Evolutionary conservation across 2,888 invertebrate species (phyloP), one percentile per base, ranked within the genome.

Genomic region (Trachelus iudaicus): DNA sequence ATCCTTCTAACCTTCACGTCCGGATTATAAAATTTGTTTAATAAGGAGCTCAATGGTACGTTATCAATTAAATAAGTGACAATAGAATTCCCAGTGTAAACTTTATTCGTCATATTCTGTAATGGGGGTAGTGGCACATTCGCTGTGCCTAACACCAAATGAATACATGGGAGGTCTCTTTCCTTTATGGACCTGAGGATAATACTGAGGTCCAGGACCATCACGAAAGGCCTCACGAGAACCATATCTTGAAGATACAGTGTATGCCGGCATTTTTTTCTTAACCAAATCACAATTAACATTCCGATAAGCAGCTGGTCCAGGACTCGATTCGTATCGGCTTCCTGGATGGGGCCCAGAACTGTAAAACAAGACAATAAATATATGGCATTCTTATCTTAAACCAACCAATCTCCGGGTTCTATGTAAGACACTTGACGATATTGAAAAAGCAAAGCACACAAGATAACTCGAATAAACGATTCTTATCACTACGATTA

Each of bases 81-180:
- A 15, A 15, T 15, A 6, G 6, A 40, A 40, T 40, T 40, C 6
- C 15, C 6, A 15, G 40, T 40, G 4, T 1, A 40, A 40, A 15
- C 6, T 40, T 40, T 88, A 84, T 34, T 88, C 88, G 86, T 95
- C 94, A 79, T 94, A 93, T 34, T 93, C 92, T 75, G 94, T 93
- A 83, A 95, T 92, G 89, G 94, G 93, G 9, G 94, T 93, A 69
- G 93, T 92, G 30, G 92, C 92, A 85, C 92, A 93, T 77, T 92
- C 92, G 15, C 92, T 93, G 88, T 94, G 94, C 80, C 92, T 92
- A 31, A 92, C 92, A 40, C 95, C 95, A 88, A 95, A 95, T 33
- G 94, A 94, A 86, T 93, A 95, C 37, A 83, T 85, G 4, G 91
- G 90, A 1, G 85, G 78, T 34, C 82, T 82, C 81, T 82, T 91